Base-by-base conservation (phyloP, 2,113 vertebrate genomes). In the Harpagus bidentatus region DNA sequence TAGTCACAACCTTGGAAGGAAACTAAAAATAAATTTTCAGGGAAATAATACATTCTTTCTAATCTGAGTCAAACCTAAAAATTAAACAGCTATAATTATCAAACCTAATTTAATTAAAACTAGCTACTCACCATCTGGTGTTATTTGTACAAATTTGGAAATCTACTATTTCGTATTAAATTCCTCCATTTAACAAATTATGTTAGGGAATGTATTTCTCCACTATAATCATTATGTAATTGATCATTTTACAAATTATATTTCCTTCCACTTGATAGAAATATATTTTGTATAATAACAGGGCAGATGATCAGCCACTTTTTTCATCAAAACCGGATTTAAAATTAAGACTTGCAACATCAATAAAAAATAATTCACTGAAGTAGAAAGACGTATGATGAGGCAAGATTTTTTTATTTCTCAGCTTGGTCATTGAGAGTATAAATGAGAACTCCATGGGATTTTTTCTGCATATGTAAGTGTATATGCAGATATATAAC, bases 101-200 rank as follows among this genome's bases (percentile, higher is more conserved):
- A 97, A 98, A 95, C 82, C 92, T 98, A 98, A 98, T 98, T 98
- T 98, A 98, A 98, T 98, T 98, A 98, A 98, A 98, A 97, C 74
- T 98, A 98, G 93, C 95, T 97, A 87, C 80, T 98, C 98, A 92
- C 98, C 98, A 98, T 98, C 98, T 98, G 98, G 95, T 97, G 95
- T 98, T 98, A 98, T 98, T 98, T 98, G 95, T 98, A 92, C 94
- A 97, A 98, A 98, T 98, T 97, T 97, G 97, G 96, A 96, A 97
- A 98, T 98, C 96, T 97, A 97, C 95, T 95, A 97, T 98, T 98
- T 98, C 93, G 62, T 96, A 96, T 96, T 93, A 96, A 97, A 98
- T 97, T 96, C 86, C 52, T 97, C 86, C 94, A 88, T 98, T 98
- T 98, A 96, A 97, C 97, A 95, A 98, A 97, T 98, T 96, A 94